A percentile compares a stretch with the other conserved stretches of the same genome.
phyloP scores from a whole-genome alignment of 2,797 vertebrate species.

The Chloroceryle inda region DNA sequence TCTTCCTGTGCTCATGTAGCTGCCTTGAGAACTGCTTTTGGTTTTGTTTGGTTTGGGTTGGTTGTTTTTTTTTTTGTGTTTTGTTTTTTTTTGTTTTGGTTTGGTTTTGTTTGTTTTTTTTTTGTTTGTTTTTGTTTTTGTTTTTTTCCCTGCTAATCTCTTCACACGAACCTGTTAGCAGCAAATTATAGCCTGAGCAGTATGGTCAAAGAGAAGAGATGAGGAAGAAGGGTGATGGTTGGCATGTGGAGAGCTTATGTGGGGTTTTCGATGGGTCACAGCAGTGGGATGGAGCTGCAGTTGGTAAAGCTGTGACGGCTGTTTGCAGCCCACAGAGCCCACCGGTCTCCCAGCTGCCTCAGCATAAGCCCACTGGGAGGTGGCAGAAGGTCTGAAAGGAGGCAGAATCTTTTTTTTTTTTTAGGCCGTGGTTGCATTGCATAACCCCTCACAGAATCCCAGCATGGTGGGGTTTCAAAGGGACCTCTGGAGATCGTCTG shows the following conservation, averaged over 20 bases:
- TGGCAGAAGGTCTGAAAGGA: conserved; percentile 35
- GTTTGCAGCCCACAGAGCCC: not conserved
- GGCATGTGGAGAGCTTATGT: fast-evolving
- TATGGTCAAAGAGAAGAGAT: fast-evolving
- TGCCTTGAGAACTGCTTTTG: conserved; percentile 17
- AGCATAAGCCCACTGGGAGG: fast-evolving
- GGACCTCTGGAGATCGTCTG: too few relatives aligned
- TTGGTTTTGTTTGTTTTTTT: too few relatives aligned
- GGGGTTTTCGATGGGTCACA: not conserved
- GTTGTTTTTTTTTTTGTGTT: not conserved
- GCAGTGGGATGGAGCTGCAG: conserved; percentile 25
- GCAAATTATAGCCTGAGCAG: not conserved
- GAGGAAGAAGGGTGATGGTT: not conserved
- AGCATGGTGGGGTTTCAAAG: too few relatives aligned
- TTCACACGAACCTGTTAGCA: conserved; percentile 5
- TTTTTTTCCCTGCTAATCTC: not conserved
- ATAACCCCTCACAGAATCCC: not conserved
- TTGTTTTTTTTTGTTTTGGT: not conserved
- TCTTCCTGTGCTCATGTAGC: not conserved
- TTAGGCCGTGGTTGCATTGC: not conserved
- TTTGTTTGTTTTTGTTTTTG: not conserved
- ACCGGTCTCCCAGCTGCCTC: not conserved
- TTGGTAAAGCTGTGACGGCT: not conserved
- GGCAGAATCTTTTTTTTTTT: not conserved
- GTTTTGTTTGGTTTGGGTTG: not conserved